These are phyloP conservation scores for Pseudonaja textilis DNA, from an alignment of 2,113 vertebrate genomes.

Conservation along the genomic window DNA sequence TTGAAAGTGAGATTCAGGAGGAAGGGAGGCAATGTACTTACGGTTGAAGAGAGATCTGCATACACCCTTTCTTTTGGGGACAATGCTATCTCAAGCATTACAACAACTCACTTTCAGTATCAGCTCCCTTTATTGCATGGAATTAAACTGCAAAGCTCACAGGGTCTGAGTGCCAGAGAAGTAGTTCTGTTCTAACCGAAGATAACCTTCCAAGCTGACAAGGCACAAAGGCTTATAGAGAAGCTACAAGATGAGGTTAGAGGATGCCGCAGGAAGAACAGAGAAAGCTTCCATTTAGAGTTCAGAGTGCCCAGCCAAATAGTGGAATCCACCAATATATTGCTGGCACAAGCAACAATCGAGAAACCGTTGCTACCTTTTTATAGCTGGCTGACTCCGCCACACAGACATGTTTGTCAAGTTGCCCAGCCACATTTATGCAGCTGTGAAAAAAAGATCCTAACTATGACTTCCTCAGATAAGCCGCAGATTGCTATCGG, in stretches of 20 bases:
- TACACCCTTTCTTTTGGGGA: background rate
- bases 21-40: background rate
- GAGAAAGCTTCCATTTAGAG: background rate
- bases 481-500: background rate
- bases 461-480: background rate
- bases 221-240: background rate
- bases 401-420: background rate
- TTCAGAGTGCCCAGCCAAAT: too few species aligned
- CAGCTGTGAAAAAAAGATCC: background rate
- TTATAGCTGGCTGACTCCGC: background rate
- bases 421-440: background rate
- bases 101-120: background rate
- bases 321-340: background rate
- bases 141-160: background rate
- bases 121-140: too few species aligned
- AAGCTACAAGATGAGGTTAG: background rate
- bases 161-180: background rate
- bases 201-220: background rate
- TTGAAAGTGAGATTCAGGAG: background rate
- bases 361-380: background rate
- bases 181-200: background rate
- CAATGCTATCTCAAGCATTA: background rate
- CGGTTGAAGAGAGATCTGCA: background rate
- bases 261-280: background rate
- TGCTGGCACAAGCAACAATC: background rate